Base-by-base conservation (phyloP, 2,888 invertebrate species). In the Phaonia tiefii region DNA sequence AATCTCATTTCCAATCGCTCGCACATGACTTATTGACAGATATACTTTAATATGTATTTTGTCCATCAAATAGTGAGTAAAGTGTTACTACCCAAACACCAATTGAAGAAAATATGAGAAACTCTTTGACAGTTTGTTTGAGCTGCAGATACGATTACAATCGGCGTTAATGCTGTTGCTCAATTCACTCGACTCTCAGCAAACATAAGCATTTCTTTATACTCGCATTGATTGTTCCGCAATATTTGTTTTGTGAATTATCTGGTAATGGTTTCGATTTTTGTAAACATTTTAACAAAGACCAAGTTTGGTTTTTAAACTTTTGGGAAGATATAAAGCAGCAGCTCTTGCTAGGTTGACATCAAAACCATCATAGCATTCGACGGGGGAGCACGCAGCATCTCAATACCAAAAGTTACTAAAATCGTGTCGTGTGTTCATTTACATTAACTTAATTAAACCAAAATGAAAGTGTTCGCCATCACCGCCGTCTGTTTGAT, bases 301-400 rank as follows among this genome's bases (percentile, higher is more conserved):
- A 26, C 46, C 26, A 31, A 83, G 80, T 80, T 74, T 73, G 75
- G 56, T 49, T 54, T 17, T 54, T 75, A 83, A 82, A 85, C 85
- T 85, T 80, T 82, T 86, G 89, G 91, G n/a, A n/a, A n/a, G n/a
- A 91, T 90, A 91, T 87, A 90, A 90, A 88, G 88, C 88, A 87
- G 86, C 84, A 86, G 85, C 84, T 85, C 86, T 85, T 80, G 80
- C 86, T 87, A 89, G 86, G 86, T 87, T 86, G 85, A 87, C 89
- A 90, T 89, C 91, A 91, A 89, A 89, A 86, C 88, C 88, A 89
- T 89, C 88, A 88, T 86, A 89, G 86, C 87, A 85, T 87, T 88
- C 87, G 86, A 83, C 85, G 88, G 87, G 87, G 87, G 86, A 87
- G 86, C 86, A 87, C 86, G 85, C 82, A 84, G 78, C 56, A 81